Percentiles rank a stretch among this genome's conserved stretches.
These are phyloP conservation scores for Myiagra hebetior DNA, from an alignment of 2,113 vertebrate genomes.

Conservation along the genomic window DNA sequence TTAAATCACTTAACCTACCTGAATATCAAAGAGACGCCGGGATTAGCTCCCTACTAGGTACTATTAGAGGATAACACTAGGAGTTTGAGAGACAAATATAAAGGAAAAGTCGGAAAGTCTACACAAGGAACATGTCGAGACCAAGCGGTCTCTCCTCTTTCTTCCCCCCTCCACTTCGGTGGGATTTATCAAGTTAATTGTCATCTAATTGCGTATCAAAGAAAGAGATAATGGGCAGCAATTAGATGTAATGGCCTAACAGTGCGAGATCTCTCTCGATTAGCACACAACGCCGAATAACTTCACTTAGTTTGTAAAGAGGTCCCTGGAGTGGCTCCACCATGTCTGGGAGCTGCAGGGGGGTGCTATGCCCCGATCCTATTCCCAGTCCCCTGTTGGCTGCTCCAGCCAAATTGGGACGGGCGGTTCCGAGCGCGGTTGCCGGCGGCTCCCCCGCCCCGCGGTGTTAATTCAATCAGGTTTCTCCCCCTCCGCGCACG, in stretches of 20 bases:
- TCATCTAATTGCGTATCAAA: constrained; percentile 72
- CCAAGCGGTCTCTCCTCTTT: not conserved
- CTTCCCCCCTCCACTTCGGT: not conserved
- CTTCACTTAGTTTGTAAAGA: constrained; percentile 29
- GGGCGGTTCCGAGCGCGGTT: not conserved
- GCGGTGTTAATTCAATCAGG: not conserved
- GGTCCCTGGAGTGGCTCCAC: constrained; percentile 52
- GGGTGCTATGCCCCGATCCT: not conserved
- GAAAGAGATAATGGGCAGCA: constrained; percentile 68
- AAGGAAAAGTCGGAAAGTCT: not conserved
- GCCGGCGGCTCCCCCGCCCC: not conserved
- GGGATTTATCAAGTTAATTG: constrained; percentile 61
- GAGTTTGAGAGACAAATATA: not conserved
- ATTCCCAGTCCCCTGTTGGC: not conserved
- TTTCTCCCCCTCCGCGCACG: not conserved
- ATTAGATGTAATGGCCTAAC: constrained; percentile 66
- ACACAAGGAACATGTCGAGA: rapidly evolving
- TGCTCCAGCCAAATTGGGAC: not conserved
- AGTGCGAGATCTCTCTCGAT: constrained; percentile 40
- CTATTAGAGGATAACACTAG: not conserved
- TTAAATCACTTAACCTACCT: not conserved
- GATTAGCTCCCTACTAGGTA: not conserved
- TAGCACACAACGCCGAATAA: constrained; percentile 30
- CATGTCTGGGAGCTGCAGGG: constrained; percentile 46
- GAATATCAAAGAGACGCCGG: not conserved